Evolutionary conservation across 2,888 invertebrate species (phyloP), one percentile per base, ranked within the genome.

Genomic region (Cephonodes hylas): DNA sequence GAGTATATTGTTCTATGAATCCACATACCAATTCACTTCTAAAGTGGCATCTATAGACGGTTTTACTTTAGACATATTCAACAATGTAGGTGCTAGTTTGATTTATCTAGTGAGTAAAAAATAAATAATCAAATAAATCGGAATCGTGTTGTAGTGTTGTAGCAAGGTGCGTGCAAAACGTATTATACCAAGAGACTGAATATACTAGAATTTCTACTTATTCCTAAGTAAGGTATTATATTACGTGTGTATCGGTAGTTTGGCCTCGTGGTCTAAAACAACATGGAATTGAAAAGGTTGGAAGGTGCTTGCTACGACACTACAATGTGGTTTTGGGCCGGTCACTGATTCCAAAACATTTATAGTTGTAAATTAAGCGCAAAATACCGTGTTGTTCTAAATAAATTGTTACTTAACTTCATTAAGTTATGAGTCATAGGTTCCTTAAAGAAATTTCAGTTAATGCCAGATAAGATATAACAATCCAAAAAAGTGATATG

Each of bases 31-130:
- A 18, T 18, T 27, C 53, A 31, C 53, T 53, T 53, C 18, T 31
- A 53, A 53, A 31, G 53, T 53, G 53, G 18, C 31, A 4, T 18
- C 18, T 25, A 15, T 15, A 27, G 8, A 6, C 6, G n/a, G 18
- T 53, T 53, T 53, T 18, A 18, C 31, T 31, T 31, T 53, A 48
- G 25, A 53, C 42, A 25, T 23, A 42, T 60, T 25, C 20, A 20
- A 58, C 31, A 20, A 48, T 38, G 45, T 60, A 61, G 61, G 66
- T 64, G 65, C 63, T 63, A 60, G 38, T 34, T 31, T 38, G 18
- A 48, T 44, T 64, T 65, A 44, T 71, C 77, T 81, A 81, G 82
- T 85, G 82, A 84, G 70, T 85, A 77, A 82, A 81, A 76, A 77
- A 70, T 74, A 64, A 67, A 27, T 53, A 31, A 46, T 10, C 8